Percentiles rank a stretch among this genome's conserved stretches.
Evolutionary conservation across 35 echinoderm and acorn worm species (phyloP).

Genomic region (Patiria miniata): DNA sequence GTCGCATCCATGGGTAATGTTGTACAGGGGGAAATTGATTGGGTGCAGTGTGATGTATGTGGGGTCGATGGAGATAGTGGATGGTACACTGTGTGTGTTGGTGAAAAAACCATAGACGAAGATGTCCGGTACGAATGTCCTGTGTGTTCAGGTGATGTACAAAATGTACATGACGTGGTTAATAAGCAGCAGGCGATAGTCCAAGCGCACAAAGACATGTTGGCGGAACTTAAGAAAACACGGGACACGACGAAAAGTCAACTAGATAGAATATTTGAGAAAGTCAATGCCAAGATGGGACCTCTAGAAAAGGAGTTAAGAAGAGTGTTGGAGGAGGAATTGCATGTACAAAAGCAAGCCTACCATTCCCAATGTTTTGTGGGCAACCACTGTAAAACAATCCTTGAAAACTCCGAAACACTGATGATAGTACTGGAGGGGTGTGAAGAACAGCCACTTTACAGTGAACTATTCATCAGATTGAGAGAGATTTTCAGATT

Average conservation of each 20-base stretch:
- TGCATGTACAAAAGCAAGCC: conserved; percentile 38
- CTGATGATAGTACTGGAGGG: too few relatives aligned
- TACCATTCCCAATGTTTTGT: conserved; percentile 68
- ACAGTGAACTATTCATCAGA: too few relatives aligned
- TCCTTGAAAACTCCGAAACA: neutral
- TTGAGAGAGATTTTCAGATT: too few relatives aligned
- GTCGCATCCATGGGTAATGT: neutral
- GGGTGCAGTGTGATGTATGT: neutral
- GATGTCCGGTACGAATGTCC: neutral
- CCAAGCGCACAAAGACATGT: neutral
- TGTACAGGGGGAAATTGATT: neutral
- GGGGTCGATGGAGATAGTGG: neutral
- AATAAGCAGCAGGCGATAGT: neutral
- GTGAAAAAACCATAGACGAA: neutral
- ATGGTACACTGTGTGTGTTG: neutral
- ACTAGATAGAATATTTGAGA: neutral
- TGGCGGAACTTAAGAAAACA: neutral
- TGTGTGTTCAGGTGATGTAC: neutral
- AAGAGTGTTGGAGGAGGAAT: neutral
- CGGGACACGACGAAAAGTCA: neutral
- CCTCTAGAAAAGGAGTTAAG: neutral
- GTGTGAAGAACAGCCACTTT: too few relatives aligned
- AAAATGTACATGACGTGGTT: neutral
- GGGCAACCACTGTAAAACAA: conserved; percentile 54
- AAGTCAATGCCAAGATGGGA: neutral